phyloP scores from a whole-genome alignment of 2,797 vertebrate species.

The Acanthurus tractus region DNA sequence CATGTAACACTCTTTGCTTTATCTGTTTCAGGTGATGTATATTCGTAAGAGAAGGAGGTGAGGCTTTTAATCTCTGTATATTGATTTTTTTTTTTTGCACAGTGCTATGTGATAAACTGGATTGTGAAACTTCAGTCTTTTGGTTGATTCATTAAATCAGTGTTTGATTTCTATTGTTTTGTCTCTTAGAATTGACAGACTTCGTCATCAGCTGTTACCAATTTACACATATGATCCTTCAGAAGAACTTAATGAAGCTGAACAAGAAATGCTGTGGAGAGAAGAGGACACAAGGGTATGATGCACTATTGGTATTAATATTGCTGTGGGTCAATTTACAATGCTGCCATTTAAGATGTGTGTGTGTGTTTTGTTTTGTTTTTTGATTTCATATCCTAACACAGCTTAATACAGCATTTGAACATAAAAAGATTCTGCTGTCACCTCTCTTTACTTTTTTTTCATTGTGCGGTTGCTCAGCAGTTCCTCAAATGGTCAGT shows the following conservation, averaged over 20 bases:
- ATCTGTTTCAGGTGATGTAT: constrained; percentile 84
- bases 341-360: neutral
- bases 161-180: neutral
- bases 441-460: neutral
- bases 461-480: neutral
- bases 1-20: neutral
- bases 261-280: constrained; percentile 92
- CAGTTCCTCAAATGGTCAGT: constrained; percentile 47
- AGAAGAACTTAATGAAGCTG: constrained; percentile 93
- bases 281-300: constrained; percentile 91
- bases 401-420: no score
- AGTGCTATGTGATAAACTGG: neutral
- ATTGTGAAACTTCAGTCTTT: neutral
- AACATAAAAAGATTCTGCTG: no score
- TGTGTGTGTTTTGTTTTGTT: neutral
- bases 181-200: constrained; percentile 88
- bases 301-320: neutral
- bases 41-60: constrained; percentile 85
- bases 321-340: neutral
- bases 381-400: neutral
- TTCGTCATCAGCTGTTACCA: constrained; percentile 94
- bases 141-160: neutral
- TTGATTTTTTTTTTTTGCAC: neutral
- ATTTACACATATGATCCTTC: constrained; percentile 95
- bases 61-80: neutral